Evolutionary conservation across 2,113 vertebrate genomes (phyloP).

Genomic region (Plotosus lineatus): DNA sequence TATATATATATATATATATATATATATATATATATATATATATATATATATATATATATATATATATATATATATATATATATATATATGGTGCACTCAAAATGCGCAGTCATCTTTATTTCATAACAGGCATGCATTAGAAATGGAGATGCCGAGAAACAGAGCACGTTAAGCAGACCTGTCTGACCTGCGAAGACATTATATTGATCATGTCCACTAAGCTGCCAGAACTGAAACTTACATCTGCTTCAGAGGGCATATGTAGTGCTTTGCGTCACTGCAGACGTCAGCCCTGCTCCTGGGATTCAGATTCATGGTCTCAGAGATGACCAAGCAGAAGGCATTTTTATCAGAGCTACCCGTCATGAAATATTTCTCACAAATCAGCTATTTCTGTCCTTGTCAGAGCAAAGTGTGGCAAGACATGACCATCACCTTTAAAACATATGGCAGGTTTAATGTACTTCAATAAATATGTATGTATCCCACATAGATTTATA

Average conservation of each 20-base stretch:
- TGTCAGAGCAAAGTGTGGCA: neutral
- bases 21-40: too few relatives aligned
- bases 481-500: neutral
- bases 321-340: neutral
- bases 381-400: neutral
- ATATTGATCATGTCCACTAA: neutral
- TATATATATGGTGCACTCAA: neutral
- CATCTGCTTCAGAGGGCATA: neutral
- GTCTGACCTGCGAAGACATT: neutral
- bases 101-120: slow-evolving; percentile 23
- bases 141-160: neutral
- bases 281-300: neutral
- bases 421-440: neutral
- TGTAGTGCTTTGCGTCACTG: neutral
- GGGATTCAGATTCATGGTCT: neutral
- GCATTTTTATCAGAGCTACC: neutral
- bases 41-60: too few relatives aligned
- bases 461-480: neutral
- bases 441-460: neutral
- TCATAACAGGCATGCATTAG: slow-evolving; percentile 18
- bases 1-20: too few relatives aligned
- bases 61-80: too few relatives aligned
- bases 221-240: slow-evolving; percentile 1
- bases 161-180: slow-evolving; percentile 8
- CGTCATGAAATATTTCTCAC: neutral